A percentile compares a stretch with the other conserved stretches of the same genome.
These are phyloP conservation scores for Polymixis lichenea DNA, from an alignment of 2,888 invertebrate species.

Conservation along the genomic window DNA sequence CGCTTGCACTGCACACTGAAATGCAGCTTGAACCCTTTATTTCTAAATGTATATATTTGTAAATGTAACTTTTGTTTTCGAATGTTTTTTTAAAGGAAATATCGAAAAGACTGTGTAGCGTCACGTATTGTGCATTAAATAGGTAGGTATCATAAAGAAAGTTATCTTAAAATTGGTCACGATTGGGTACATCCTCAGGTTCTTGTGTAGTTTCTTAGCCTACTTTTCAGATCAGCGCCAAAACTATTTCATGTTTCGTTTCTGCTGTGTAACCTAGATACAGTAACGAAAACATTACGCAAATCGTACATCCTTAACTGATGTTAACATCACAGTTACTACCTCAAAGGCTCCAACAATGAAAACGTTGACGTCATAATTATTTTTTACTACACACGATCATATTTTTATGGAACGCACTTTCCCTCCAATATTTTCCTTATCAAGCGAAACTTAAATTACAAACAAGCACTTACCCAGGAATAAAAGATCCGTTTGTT, in stretches of 20 bases:
- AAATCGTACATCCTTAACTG: background rate
- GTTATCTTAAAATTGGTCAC: background rate
- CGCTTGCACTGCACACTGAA: no score
- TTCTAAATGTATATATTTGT: no score
- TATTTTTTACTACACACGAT: constrained; percentile 31
- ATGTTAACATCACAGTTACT: constrained; percentile 22
- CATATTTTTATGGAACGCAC: constrained; percentile 36
- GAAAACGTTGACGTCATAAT: constrained; percentile 37
- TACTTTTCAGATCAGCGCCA: constrained; percentile 4
- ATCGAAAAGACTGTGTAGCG: no score
- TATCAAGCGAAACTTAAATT: constrained; percentile 9
- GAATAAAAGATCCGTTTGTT: constrained; percentile 91
- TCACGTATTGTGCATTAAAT: no score
- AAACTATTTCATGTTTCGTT: constrained; percentile 21
- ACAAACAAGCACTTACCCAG: constrained; percentile 89
- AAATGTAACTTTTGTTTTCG: background rate
- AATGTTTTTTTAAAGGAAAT: background rate
- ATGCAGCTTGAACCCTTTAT: background rate
- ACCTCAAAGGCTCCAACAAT: constrained; percentile 16
- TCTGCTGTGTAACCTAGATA: constrained; percentile 25
- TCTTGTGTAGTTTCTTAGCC: background rate
- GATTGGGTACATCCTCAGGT: background rate
- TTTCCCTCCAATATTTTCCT: constrained; percentile 61
- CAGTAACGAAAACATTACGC: constrained; percentile 19
- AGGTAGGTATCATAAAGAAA: no score